Conservation (phyloP, 2,888 invertebrate genomes). For the Antheraea assamensis region DNA sequence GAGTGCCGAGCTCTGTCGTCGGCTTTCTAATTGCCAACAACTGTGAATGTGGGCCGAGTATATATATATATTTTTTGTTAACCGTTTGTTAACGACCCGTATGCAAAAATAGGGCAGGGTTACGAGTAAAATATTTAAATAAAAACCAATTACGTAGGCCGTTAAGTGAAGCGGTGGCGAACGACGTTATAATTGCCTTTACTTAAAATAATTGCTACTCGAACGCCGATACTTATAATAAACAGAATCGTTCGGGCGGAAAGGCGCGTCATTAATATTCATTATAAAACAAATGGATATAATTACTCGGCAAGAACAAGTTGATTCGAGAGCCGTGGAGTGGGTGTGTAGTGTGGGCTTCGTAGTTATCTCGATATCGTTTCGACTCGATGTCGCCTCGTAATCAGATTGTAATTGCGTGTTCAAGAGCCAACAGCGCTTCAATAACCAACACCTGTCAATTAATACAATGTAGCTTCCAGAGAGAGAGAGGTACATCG, state of each 20-base stretch:
- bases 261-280: constrained; percentile 72
- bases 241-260: constrained; percentile 58
- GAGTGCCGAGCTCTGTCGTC: constrained; percentile 47
- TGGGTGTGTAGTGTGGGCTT: constrained; percentile 61
- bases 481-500: constrained; percentile 4
- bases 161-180: constrained; percentile 51
- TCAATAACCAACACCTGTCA: constrained; percentile 58
- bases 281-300: constrained; percentile 78
- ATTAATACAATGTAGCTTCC: constrained; percentile 49
- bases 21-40: constrained; percentile 59
- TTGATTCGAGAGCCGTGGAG: constrained; percentile 66
- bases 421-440: constrained; percentile 55
- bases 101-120: constrained; percentile 43
- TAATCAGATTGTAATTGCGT: constrained; percentile 74
- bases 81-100: constrained; percentile 40
- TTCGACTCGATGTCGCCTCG: constrained; percentile 50
- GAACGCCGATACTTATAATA: constrained; percentile 64
- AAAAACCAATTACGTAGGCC: constrained; percentile 46
- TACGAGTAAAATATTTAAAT: constrained; percentile 51
- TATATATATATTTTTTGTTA: too few relatives aligned
- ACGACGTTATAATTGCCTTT: constrained; percentile 62
- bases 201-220: constrained; percentile 70
- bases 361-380: constrained; percentile 72
- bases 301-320: constrained; percentile 74
- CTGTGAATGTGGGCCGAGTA: constrained; percentile 31